A percentile compares a stretch with the other conserved stretches of the same genome.
These are phyloP conservation scores for Pocota personata DNA, from an alignment of 2,888 invertebrate genomes.

Conservation along the genomic window DNA sequence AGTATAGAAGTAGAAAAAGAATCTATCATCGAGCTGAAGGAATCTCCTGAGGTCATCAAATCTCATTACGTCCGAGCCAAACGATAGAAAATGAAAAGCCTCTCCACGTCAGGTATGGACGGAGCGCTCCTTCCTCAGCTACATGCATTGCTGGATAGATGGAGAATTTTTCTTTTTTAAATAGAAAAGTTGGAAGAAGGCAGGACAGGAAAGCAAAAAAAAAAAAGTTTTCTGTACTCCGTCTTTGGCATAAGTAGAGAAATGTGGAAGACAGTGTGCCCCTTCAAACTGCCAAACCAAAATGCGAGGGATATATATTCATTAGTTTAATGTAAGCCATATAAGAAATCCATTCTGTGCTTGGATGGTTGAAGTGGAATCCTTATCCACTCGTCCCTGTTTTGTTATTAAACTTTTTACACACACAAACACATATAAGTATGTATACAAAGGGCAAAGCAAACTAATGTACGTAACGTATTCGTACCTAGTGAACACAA, in stretches of 20 bases:
- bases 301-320: slow-evolving; percentile 70
- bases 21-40: slow-evolving; percentile 71
- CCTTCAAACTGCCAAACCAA: slow-evolving; percentile 64
- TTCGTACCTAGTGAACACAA: slow-evolving; percentile 19
- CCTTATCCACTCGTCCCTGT: slow-evolving; percentile 65
- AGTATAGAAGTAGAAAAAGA: slow-evolving; percentile 40
- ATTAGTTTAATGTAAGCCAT: slow-evolving; percentile 73
- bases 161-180: slow-evolving; percentile 27
- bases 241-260: slow-evolving; percentile 14
- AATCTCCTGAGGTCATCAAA: slow-evolving; percentile 74
- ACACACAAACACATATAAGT: slow-evolving; percentile 21
- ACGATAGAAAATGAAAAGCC: slow-evolving; percentile 71
- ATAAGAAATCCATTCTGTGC: slow-evolving; percentile 59
- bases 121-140: background rate
- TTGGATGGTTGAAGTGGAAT: slow-evolving; percentile 53
- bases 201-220: background rate
- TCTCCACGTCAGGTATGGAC: slow-evolving; percentile 53
- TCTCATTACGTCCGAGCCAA: slow-evolving; percentile 72
- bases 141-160: slow-evolving; percentile 51
- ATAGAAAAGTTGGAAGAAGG: slow-evolving; percentile 39
- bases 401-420: slow-evolving; percentile 69
- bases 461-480: slow-evolving; percentile 50
- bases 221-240: slow-evolving; percentile 22
- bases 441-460: slow-evolving; percentile 39
- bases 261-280: slow-evolving; percentile 30